Base-by-base conservation (phyloP, 2,888 invertebrate genomes). In the Cybosia mesomella region DNA sequence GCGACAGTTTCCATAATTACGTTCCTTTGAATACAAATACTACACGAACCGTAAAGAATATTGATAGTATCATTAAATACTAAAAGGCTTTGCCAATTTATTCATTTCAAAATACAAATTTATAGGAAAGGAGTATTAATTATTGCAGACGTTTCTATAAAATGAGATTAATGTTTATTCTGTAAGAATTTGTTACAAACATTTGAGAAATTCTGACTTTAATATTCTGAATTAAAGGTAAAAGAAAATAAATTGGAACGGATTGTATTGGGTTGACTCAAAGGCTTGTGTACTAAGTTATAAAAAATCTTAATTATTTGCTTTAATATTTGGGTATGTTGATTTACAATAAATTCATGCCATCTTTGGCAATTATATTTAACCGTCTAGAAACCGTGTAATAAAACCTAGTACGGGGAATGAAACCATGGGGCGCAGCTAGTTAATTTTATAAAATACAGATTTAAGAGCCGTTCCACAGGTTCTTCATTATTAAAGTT, bases 1-100 rank as follows among this genome's bases (percentile, higher is more conserved):
- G 59, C 22, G 36, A 73, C n/a, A 71, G 68, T 73, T 71, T 64
- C 61, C 66, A 62, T 75, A 71, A 80, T 80, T 71, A 72, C 63
- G 63, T 72, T 66, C 69, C 68, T 80, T 80, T 79, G 73, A 77
- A 58, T 67, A 54, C 58, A 63, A 58, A 71, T 59, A 77, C 68
- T 60, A 70, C 60, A 65, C 39, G 43, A 10, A 69, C 64, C 73
- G 66, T 73, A 49, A 77, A 73, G 62, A 80, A 75, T 79, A 75
- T 80, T 72, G 75, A 77, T 79, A 60, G 68, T 64, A 68, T 59
- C 49, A 70, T 73, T 72, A 69, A 22, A 66, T 21, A 66, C 18
- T 39, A 49, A 49, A 64, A 39, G 59, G 24, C 68, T 70, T 55
- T 60, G 49, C 34, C 57, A 65, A 67, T 68, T 71, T 71, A 67